A percentile compares a stretch with the other conserved stretches of the same genome.
Evolutionary conservation across 2,888 invertebrate species (phyloP).

Genomic region (Physocephala rufipes): DNA sequence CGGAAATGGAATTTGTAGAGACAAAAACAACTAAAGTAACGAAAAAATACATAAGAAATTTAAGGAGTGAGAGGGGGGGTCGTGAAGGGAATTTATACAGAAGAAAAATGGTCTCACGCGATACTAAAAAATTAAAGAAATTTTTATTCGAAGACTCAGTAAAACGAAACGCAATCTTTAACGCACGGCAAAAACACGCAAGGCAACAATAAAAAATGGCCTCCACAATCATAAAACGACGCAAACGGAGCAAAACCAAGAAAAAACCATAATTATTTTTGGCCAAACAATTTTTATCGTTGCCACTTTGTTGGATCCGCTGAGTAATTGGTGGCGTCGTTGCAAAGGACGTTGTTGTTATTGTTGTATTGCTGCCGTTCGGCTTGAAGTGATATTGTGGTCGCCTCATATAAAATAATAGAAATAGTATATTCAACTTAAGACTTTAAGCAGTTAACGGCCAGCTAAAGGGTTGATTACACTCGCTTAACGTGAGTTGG

Average conservation of each 20-base stretch:
- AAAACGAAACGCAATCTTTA: slow-evolving; percentile 8
- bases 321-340: not conserved
- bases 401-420: slow-evolving; percentile 26
- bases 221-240: not conserved
- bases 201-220: slow-evolving; percentile 16
- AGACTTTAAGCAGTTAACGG: too few species aligned
- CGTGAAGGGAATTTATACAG: not conserved
- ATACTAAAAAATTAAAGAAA: slow-evolving; percentile 7
- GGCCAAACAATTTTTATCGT: slow-evolving; percentile 24
- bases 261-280: slow-evolving; percentile 24
- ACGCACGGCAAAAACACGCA: not conserved
- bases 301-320: not conserved
- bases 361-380: not conserved
- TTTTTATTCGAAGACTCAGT: not conserved
- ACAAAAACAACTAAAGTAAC: slow-evolving; percentile 41
- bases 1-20: slow-evolving; percentile 38
- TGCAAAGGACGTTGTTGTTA: not conserved
- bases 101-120: not conserved
- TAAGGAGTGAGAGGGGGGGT: slow-evolving; percentile 28
- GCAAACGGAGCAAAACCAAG: not conserved
- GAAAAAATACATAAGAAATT: slow-evolving; percentile 3
- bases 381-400: not conserved
- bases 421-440: slow-evolving; percentile 18
- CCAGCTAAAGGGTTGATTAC: too few species aligned
- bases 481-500: too few species aligned